Evolutionary conservation across 1,140 invertebrate genomes (phyloP), one percentile per base, ranked within the genome.

Genomic region (Euglossa dilemma): DNA sequence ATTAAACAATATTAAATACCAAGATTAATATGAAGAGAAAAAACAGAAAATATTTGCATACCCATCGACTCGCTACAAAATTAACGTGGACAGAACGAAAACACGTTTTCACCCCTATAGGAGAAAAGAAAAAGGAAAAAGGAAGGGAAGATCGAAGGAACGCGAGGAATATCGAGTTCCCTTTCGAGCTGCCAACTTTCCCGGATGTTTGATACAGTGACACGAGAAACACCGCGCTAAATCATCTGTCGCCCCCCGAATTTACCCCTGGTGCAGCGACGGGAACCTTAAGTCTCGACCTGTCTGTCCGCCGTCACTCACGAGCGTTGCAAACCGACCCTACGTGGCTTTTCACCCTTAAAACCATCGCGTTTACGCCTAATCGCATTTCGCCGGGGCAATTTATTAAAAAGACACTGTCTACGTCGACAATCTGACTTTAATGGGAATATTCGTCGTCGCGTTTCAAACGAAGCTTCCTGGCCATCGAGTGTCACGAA

Each of bases 271-370:
- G 85, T 73, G 79, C 84, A 89, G 86, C 79, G 69, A 61, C 84
- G 86, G 89, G 83, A 89, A 85, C 89, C 88, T 92, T 85, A 90
- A 92, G 91, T 92, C 90, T 85, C 91, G 75, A 64, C 86, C 87
- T 91, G 91, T 92, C 91, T 92, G 85, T 92, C 91, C 87, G 84
- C 88, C 87, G 92, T 92, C 92, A 92, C 88, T 92, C 91, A 90
- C 86, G 70, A 78, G 56, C 72, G 88, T 89, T 86, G 86, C 83
- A 84, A 88, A 72, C 84, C 59, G 59, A 79, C 79, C 83, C 87
- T 54, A 50, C 52, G 67, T 85, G 86, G 69, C 70, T 80, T 90
- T 88, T 88, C 80, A 87, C 86, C 84, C 80, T 87, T 88, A 90
- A 92, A 91, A 88, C 88, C 88, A 85, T 79, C 87, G 85, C 90